Base-by-base conservation (phyloP, 2,797 vertebrate species). In the Mycteria americana region DNA sequence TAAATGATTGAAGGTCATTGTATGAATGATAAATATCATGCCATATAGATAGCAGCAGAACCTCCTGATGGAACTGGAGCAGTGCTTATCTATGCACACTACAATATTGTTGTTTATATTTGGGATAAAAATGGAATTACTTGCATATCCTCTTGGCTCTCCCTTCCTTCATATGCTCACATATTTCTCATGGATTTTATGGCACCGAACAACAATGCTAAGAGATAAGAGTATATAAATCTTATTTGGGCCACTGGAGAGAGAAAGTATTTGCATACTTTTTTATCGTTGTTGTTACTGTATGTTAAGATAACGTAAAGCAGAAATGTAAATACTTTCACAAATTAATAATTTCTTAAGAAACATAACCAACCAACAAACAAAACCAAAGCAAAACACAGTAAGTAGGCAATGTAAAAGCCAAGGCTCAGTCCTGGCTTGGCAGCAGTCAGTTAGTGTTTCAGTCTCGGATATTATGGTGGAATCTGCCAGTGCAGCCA, bases 381-480 rank as follows among this genome's bases (percentile, higher is more conserved):
- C 3, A 39, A 88, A 60, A 33, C 3, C 21, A 28, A 70, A 70
- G 13, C 9, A 85, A 88, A 77, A 33, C 27, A 56, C 27, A 46
- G 11, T 80, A 89, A 84, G 41, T 0, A 85, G 43, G 62, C 50
- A 89, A 30, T 13, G 33, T n/a, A 50, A 88, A 93, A 93, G 12
- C 50, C 62, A 75, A 69, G 39, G 25, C 57, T 88, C 15, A 19
- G 57, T 56, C 41, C 72, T 92, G 57, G 19, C 46, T 92, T 88
- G 91, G 86, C 85, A 96, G 95, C 91, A 96, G 95, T 96, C 92
- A 93, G 76, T 92, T 88, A 94, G 43, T 72, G 78, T 97, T 95
- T 95, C 78, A 59, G 57, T 94, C 89, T 96, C 16, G 2, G 75
- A 80, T 87, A 65, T 77, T 95, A 77, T 9, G 46, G 62, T 50